A percentile compares a stretch with the other conserved stretches of the same genome.
Evolutionary conservation across 2,113 vertebrate genomes (phyloP).

Genomic region (Anhinga rufa): DNA sequence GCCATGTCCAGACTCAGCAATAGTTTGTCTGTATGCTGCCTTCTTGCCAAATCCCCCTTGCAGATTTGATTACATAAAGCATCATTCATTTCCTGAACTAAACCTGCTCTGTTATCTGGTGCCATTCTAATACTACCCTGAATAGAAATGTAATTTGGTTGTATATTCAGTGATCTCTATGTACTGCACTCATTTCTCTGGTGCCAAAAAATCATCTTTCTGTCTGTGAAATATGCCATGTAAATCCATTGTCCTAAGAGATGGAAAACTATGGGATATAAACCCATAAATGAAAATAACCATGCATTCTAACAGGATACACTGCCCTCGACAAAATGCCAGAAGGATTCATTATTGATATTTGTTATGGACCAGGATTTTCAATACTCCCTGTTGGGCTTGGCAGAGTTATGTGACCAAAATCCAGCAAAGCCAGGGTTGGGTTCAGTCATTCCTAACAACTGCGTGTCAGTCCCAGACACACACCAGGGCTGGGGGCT

Average conservation of each 20-base stretch:
- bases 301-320: background rate
- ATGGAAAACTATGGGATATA: background rate
- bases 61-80: constrained; percentile 9
- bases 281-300: background rate
- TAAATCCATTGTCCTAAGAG: background rate
- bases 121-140: background rate
- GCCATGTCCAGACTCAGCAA: background rate
- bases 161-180: background rate
- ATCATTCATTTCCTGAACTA: constrained; percentile 24
- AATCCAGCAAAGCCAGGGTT: background rate
- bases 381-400: background rate
- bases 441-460: background rate
- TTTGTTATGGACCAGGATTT: background rate
- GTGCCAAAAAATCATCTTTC: background rate
- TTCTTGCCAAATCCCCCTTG: background rate
- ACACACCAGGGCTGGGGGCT: background rate
- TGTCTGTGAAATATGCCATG: background rate
- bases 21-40: background rate
- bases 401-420: background rate
- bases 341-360: background rate
- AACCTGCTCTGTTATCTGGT: constrained; percentile 19
- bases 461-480: background rate
- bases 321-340: background rate
- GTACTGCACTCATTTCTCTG: background rate
- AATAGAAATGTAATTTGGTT: background rate